Conservation (phyloP, 2,797 vertebrate species). For the Pangasius djambal region DNA sequence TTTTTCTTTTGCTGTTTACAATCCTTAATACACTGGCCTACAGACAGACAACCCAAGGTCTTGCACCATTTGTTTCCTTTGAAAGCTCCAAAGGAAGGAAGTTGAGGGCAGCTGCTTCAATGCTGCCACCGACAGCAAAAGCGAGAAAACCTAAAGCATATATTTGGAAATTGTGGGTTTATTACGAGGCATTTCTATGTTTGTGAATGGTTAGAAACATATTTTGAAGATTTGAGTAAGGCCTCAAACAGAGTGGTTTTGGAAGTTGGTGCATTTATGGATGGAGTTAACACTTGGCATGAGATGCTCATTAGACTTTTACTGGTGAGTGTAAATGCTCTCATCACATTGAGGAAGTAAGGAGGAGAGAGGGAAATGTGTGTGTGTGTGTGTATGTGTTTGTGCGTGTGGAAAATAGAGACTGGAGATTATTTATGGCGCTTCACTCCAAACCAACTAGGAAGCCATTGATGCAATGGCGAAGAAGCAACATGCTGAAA, state of each 20-base stretch:
- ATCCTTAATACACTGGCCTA: neutral
- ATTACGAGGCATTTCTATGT: neutral
- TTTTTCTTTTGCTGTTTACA: neutral
- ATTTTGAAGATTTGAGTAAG: too few relatives aligned
- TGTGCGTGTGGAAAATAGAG: conserved; percentile 8
- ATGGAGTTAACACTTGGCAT: conserved; percentile 20
- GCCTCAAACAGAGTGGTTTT: neutral
- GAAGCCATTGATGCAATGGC: conserved; percentile 15
- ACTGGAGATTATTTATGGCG: conserved; percentile 19
- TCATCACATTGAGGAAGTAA: conserved; percentile 14
- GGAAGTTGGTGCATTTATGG: neutral
- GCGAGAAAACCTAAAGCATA: neutral
- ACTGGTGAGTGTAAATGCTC: conserved; percentile 1
- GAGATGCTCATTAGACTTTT: neutral
- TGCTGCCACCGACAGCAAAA: neutral
- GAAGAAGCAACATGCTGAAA: conserved; percentile 22
- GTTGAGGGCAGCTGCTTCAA: neutral
- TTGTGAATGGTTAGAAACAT: neutral
- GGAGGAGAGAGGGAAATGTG: neutral
- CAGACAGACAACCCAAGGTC: neutral
- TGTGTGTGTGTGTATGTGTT: conserved; percentile 14
- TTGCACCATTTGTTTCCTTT: conserved; percentile 10
- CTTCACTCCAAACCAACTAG: conserved; percentile 19
- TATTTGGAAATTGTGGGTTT: neutral
- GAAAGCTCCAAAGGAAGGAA: conserved; percentile 1